Base-by-base conservation (phyloP, 1,140 invertebrate genomes). In the Ylistrum balloti region DNA sequence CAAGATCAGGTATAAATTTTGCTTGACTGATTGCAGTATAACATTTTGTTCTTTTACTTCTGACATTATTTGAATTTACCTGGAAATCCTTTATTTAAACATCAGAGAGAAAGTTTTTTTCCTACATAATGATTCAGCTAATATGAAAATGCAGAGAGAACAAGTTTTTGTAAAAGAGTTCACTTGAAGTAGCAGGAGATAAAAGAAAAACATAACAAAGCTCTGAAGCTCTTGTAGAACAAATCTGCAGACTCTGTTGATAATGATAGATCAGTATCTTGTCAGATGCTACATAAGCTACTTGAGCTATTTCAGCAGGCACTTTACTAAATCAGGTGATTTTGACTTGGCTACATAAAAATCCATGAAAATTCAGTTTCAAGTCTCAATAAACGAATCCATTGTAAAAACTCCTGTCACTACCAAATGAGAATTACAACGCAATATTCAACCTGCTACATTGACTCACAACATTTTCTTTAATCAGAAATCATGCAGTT, bases 391-490 rank as follows among this genome's bases (percentile, higher is more conserved):
- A 74, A n/a, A 74, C n/a, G 56, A 74, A 74, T 74, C 56, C 0
- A n/a, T n/a, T 74, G 28, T 74, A 74, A 74, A 74, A n/a, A 17
- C 22, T 28, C 56, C 56, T 74, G 56, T 74, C 56, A 74, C 56
- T 74, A 17, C 56, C 56, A 74, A 74, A 74, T 74, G 56, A 74
- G 56, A 74, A 74, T 74, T 74, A 74, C 22, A 74, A 74, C 56
- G n/a, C 56, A 74, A 74, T 28, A 74, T n/a, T 74, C 56, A 74
- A 74, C 28, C 56, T 74, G 56, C 22, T 74, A 74, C 56, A 74
- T 74, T 74, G 56, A 74, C 56, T 74, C 56, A 28, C n/a, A 74
- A 74, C 56, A 28, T 74, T 74, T 74, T 74, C 56, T 74, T 74
- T 74, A 74, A 74, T 74, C 56, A 74, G 56, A 74, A 74, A 74